Conservation (phyloP, 92 coral and sea anemone species). For the Blastomussa wellsi region DNA sequence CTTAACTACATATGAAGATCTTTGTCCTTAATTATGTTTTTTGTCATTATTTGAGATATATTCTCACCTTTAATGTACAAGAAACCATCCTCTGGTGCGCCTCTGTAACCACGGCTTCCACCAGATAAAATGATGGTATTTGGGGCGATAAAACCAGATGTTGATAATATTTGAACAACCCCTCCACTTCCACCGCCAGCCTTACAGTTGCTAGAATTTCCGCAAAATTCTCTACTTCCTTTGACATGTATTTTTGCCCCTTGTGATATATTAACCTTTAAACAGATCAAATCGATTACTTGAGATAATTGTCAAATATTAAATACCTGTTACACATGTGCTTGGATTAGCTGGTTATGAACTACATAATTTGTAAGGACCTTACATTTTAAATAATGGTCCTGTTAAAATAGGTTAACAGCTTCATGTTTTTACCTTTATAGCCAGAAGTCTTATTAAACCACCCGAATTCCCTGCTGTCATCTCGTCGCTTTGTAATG, state of each 20-base stretch:
- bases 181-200: slow-evolving; percentile 33
- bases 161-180: slow-evolving; percentile 8
- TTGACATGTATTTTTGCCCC: slow-evolving; percentile 3
- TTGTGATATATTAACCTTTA: slow-evolving; percentile 5
- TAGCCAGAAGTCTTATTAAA: slow-evolving; percentile 9
- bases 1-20: background rate
- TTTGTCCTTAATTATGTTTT: too few species aligned
- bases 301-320: background rate
- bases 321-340: background rate
- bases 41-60: background rate
- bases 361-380: background rate
- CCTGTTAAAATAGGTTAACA: background rate
- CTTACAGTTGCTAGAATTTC: background rate
- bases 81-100: slow-evolving; percentile 2
- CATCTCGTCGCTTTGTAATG: background rate
- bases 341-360: background rate
- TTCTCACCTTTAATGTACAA: slow-evolving; percentile 4
- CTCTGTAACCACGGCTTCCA: background rate
- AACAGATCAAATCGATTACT: background rate
- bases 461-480: slow-evolving; percentile 25
- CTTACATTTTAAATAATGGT: background rate
- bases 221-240: background rate
- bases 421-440: background rate
- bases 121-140: background rate
- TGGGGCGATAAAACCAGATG: slow-evolving; percentile 11